Percentiles rank a stretch among this genome's conserved stretches.
phyloP scores from a whole-genome alignment of 1,140 invertebrate species.

The Amphibalanus amphitrite region DNA sequence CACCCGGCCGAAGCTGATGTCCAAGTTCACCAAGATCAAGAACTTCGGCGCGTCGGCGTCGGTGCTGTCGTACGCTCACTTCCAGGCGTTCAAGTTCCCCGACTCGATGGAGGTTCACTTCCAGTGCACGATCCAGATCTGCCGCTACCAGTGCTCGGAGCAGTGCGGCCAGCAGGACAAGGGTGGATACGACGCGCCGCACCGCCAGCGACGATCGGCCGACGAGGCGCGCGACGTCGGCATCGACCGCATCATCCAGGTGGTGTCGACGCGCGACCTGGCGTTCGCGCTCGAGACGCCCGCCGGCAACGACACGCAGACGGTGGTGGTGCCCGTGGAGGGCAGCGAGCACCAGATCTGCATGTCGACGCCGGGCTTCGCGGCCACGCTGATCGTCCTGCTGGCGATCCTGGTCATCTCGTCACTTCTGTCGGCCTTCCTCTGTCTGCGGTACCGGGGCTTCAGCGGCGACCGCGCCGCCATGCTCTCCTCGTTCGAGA shows the following conservation, averaged over 20 bases:
- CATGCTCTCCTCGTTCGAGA: constrained; percentile 19
- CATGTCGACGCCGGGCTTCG: constrained; percentile 79
- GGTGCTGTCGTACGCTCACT: constrained; percentile 72
- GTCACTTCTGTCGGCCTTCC: constrained; percentile 60
- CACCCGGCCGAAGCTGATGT: constrained; percentile 79
- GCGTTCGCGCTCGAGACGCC: constrained; percentile 48
- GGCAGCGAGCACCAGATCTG: constrained; percentile 50
- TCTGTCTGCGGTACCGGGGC: constrained; percentile 43
- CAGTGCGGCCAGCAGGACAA: constrained; percentile 50
- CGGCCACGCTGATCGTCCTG: constrained; percentile 59
- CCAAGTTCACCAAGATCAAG: constrained; percentile 83
- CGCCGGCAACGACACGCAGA: constrained; percentile 23
- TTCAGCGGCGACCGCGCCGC: constrained; percentile 34
- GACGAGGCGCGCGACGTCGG: constrained; percentile 39
- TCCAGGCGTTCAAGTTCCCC: no score
- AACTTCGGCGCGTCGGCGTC: constrained; percentile 84
- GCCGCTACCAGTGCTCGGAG: constrained; percentile 76
- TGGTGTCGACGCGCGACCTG: constrained; percentile 68
- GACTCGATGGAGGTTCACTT: no score
- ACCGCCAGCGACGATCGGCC: constrained; percentile 41
- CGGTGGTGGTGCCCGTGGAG: constrained; percentile 14
- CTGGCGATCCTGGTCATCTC: constrained; percentile 60
- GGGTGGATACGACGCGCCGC: not conserved
- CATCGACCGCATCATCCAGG: constrained; percentile 53
- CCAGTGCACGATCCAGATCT: no score